phyloP scores from a whole-genome alignment of 2,113 vertebrate genomes.

The Psephotus haematonotus region DNA sequence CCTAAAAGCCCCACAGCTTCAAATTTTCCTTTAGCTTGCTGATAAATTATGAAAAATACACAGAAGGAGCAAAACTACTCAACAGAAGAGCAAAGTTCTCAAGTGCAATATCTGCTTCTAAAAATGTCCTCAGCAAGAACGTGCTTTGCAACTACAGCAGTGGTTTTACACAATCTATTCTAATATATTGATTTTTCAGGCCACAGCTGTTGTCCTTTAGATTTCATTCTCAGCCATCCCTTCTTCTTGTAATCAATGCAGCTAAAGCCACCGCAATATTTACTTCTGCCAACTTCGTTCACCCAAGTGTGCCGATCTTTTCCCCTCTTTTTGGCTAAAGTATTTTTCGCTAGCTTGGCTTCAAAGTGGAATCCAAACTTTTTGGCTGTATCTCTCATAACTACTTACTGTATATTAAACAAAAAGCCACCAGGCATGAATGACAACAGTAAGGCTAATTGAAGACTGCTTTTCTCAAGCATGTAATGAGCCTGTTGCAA shows the following conservation, averaged over 20 bases:
- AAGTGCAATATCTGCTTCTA: not conserved
- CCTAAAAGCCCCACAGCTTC: not conserved
- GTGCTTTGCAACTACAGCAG: not conserved
- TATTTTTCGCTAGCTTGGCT: not conserved
- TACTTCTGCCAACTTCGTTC: not conserved
- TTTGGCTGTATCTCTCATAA: not conserved
- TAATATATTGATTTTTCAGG: conserved; percentile 11
- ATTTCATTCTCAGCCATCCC: not conserved
- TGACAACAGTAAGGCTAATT: not conserved
- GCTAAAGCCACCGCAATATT: not conserved
- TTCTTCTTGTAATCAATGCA: not conserved
- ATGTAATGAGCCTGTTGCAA: not conserved
- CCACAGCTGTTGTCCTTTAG: not conserved
- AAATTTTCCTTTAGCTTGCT: not conserved
- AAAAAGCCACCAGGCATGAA: not conserved
- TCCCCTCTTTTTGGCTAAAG: not conserved
- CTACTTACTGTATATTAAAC: not conserved
- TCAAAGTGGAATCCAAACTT: not conserved
- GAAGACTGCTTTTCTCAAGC: not conserved
- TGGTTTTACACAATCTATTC: not conserved
- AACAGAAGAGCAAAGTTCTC: not conserved
- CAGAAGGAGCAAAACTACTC: not conserved
- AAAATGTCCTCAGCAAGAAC: not conserved
- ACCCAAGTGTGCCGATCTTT: not conserved
- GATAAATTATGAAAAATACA: not conserved